Conservation (phyloP, 2,113 vertebrate species). For the Petaurus breviceps region DNA sequence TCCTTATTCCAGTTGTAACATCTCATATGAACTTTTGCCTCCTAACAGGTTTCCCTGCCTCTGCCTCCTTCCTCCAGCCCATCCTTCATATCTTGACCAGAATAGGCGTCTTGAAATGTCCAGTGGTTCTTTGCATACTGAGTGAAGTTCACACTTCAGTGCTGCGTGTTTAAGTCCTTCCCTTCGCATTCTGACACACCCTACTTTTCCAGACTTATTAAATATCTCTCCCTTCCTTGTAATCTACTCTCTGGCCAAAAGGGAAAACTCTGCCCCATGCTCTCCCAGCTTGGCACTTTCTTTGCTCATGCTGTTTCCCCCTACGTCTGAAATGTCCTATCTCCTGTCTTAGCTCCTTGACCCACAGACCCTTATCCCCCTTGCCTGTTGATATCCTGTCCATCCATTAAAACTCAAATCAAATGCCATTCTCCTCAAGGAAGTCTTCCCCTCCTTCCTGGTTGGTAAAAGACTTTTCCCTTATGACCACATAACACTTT, state of each 20-base stretch:
- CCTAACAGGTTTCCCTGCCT: background rate
- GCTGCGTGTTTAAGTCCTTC: background rate
- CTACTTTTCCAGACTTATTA: background rate
- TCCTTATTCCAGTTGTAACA: background rate
- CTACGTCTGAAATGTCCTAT: background rate
- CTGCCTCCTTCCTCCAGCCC: background rate
- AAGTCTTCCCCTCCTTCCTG: background rate
- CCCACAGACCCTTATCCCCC: background rate
- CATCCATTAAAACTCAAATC: background rate
- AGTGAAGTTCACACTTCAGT: background rate
- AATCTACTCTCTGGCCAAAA: background rate
- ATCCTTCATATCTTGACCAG: background rate
- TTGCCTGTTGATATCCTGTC: background rate
- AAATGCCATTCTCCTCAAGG: background rate
- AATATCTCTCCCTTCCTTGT: background rate
- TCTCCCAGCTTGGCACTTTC: background rate
- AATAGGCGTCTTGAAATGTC: background rate
- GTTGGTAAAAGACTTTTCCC: background rate
- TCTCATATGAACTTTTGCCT: background rate
- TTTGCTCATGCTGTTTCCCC: too few species aligned
- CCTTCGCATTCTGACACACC: background rate
- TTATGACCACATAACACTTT: background rate
- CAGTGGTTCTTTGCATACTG: background rate
- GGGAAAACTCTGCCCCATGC: background rate
- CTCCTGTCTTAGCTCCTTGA: too few species aligned